These are phyloP conservation scores for Anguilla anguilla DNA, from an alignment of 2,797 vertebrate genomes.

Conservation along the genomic window DNA sequence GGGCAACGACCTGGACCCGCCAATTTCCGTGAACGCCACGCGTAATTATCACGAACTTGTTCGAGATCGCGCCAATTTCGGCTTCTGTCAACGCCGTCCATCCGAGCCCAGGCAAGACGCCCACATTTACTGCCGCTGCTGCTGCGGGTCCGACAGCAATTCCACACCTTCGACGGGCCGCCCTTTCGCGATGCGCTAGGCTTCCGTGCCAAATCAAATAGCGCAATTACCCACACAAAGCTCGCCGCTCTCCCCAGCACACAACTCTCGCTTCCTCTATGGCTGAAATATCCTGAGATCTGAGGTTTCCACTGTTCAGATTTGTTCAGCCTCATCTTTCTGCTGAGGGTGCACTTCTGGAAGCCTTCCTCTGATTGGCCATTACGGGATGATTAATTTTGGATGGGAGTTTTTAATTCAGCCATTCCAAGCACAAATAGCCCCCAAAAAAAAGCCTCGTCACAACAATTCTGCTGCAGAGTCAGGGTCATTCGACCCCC, in stretches of 20 bases:
- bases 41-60: not conserved
- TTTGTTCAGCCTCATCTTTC: slow-evolving; percentile 26
- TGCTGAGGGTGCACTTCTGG: slow-evolving; percentile 22
- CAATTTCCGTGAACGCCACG: not conserved
- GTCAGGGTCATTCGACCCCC: slow-evolving; percentile 55
- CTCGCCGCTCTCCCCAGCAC: not conserved
- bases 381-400: slow-evolving; percentile 35
- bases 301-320: not conserved
- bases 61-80: not conserved
- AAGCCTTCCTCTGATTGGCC: slow-evolving; percentile 43
- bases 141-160: not conserved
- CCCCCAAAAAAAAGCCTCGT: slow-evolving; percentile 55
- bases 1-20: not conserved
- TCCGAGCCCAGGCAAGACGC: not conserved
- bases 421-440: slow-evolving; percentile 60
- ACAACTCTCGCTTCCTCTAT: not conserved
- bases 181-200: not conserved
- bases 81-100: not conserved
- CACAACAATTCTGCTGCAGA: slow-evolving; percentile 35
- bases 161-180: not conserved
- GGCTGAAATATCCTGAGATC: not conserved
- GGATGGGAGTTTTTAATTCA: slow-evolving; percentile 43
- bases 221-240: not conserved
- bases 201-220: not conserved
- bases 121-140: not conserved